Evolutionary conservation across 2,888 invertebrate species (phyloP).

Genomic region (Chrysodeixis includens): DNA sequence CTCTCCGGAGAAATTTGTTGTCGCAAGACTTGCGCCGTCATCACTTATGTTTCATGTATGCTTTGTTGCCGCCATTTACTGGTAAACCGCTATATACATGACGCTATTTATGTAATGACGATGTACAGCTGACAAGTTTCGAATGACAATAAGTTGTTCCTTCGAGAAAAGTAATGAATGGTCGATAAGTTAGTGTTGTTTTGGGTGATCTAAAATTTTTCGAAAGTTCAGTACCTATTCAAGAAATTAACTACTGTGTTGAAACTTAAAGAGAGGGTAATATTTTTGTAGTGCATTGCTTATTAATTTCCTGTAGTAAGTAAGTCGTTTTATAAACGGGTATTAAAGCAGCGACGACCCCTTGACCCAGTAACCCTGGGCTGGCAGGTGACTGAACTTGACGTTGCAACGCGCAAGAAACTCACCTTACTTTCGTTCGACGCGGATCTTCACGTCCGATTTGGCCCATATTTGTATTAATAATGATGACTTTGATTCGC

Average conservation of each 20-base stretch:
- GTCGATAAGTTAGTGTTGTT: not conserved
- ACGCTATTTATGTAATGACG: conserved; percentile 58
- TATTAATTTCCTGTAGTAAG: conserved; percentile 19
- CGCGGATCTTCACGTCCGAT: conserved; percentile 71
- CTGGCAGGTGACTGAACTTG: conserved; percentile 70
- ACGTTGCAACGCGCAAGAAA: conserved; percentile 73
- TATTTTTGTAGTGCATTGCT: conserved; percentile 8
- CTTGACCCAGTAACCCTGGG: conserved; percentile 80
- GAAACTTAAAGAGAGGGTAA: not conserved
- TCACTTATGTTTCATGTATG: conserved; percentile 81
- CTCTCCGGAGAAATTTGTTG: conserved; percentile 81
- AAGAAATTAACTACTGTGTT: not conserved
- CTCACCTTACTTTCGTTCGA: conserved; percentile 80
- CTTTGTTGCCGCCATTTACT: conserved; percentile 63
- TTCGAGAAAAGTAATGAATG: conserved; percentile 3
- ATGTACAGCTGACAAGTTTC: conserved; percentile 12
- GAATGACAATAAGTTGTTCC: conserved; percentile 2
- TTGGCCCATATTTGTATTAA: conserved; percentile 61
- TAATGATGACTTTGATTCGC: conserved; percentile 20
- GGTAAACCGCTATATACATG: conserved; percentile 54
- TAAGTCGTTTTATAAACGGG: conserved; percentile 40
- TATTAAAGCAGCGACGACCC: conserved; percentile 72
- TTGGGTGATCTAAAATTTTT: conserved; percentile 8
- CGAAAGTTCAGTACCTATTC: conserved; percentile 20
- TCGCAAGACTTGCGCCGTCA: conserved; percentile 64